Conservation (phyloP, 2,113 vertebrate species). For the Trichechus manatus region DNA sequence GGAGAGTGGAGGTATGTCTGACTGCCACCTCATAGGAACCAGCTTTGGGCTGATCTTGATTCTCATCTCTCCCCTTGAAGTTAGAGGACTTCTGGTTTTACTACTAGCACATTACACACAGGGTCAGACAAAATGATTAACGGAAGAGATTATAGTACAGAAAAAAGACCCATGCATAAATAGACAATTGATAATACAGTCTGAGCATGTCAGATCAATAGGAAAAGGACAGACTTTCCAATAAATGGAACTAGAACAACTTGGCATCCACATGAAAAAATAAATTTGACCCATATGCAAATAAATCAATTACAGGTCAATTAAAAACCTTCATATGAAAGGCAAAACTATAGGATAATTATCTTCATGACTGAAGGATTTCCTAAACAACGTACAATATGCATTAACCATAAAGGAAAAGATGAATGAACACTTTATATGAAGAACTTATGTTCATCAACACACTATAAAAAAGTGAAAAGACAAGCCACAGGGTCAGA, state of each 20-base stretch:
- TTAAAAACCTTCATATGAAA: constrained; percentile 25
- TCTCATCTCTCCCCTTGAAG: too few relatives aligned
- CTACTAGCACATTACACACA: too few relatives aligned
- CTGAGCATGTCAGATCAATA: neutral
- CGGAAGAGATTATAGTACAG: neutral
- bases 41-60: too few relatives aligned
- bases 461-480: neutral
- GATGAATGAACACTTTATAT: neutral
- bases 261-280: neutral
- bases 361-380: constrained; percentile 6
- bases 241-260: neutral
- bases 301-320: neutral
- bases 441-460: neutral
- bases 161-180: neutral
- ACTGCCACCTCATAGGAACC: too few relatives aligned
- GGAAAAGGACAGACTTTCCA: neutral
- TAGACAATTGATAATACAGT: neutral
- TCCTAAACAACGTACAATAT: neutral
- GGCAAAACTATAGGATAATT: constrained; percentile 11
- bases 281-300: neutral
- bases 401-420: constrained; percentile 26
- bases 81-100: too few relatives aligned
- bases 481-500: neutral
- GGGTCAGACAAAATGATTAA: neutral
- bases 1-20: too few relatives aligned